Evolutionary conservation across 2,888 invertebrate species (phyloP), one percentile per base, ranked within the genome.

Genomic region (Hirtodrosophila confusa): DNA sequence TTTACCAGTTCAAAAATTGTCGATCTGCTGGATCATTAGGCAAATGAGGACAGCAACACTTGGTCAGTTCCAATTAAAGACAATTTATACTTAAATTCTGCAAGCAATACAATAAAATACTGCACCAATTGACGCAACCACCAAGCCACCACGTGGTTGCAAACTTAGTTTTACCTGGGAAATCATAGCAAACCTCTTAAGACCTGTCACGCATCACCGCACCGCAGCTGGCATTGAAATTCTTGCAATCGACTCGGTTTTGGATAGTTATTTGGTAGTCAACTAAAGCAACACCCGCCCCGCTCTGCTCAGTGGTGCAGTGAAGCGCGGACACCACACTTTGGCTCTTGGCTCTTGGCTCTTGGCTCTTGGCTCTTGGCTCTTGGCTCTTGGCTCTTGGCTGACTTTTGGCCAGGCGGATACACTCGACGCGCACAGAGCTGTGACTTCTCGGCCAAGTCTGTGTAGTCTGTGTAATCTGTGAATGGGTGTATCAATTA

Each of bases 211-310:
- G 84, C 87, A 70, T 77, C 84, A 72, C 35, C 49, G 73, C 45
- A 4, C 64, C 44, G 27, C 61, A 62, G 51, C 39, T 88, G 84
- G 86, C 84, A 84, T 86, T 84, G 84, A 84, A 88, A 83, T 75
- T 56, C 72, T 53, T 73, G 53, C 75, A 68, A 57, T 66, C 68
- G 58, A 45, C 39, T 53, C 50, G 55, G 50, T 47, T 63, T 48
- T 55, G 33, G 48, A 24, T 44, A 43, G 41, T 68, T 77, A 70
- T 65, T 76, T 53, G 65, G 55, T 41, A 54, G 41, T 27, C 60
- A 64, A 61, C 66, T 80, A 29, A 36, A 60, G 36, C 62, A 45
- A 51, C 53, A 37, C 43, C 55, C 55, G 54, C 49, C 51, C 51
- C 33, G 58, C 37, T 12, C 41, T 61, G 53, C 56, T 35, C 55